Evolutionary conservation across 2,888 invertebrate genomes (phyloP).

Genomic region (Drosophila robusta): DNA sequence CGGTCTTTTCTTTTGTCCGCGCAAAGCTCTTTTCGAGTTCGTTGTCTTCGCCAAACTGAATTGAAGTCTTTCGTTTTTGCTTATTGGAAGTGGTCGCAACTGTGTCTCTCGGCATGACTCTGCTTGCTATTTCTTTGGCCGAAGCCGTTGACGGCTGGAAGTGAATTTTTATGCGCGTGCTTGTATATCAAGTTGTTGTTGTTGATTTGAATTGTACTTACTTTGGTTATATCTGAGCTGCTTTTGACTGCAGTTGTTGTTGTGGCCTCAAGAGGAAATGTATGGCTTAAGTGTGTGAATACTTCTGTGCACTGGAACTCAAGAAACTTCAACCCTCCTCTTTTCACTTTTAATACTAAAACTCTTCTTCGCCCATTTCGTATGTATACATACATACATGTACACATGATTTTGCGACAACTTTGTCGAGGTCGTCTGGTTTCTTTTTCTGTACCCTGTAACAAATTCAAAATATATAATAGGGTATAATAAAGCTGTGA

Average conservation of each 20-base stretch:
- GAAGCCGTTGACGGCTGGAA: constrained; percentile 52
- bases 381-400: constrained; percentile 1
- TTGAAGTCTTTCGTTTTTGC: constrained; percentile 85
- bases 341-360: constrained; percentile 22
- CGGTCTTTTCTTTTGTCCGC: constrained; percentile 61
- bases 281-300: neutral
- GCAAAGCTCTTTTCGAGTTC: constrained; percentile 83
- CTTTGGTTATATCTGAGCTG: constrained; percentile 18
- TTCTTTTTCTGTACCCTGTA: constrained; percentile 47
- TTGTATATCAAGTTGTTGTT: constrained; percentile 34
- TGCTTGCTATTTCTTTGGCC: constrained; percentile 33
- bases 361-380: constrained; percentile 14
- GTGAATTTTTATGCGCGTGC: constrained; percentile 47
- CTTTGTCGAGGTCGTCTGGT: constrained; percentile 83
- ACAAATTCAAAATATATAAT: neutral
- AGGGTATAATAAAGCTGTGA: constrained; percentile 1
- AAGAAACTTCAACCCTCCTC: constrained; percentile 6
- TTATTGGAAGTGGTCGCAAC: constrained; percentile 71
- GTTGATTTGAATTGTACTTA: constrained; percentile 34
- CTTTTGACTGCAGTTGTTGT: constrained; percentile 19
- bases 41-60: constrained; percentile 85
- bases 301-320: neutral
- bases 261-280: constrained; percentile 12
- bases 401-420: constrained; percentile 56
- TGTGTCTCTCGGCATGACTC: constrained; percentile 28